Evolutionary conservation across 2,113 vertebrate species (phyloP).

Genomic region (Spermophilus dauricus): DNA sequence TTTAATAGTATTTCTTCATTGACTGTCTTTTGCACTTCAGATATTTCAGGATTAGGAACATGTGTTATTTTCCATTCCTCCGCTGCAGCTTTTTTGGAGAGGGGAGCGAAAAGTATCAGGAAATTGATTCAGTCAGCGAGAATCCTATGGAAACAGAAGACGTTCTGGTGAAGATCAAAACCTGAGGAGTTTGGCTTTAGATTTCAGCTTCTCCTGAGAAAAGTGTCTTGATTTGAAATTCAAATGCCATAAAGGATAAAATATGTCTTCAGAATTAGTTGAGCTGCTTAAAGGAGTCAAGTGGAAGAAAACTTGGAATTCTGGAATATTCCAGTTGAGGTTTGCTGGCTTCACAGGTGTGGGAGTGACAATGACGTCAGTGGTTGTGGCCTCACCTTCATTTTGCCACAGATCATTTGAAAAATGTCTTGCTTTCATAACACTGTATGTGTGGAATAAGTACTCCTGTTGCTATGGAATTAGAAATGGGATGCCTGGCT

Average conservation of each 20-base stretch:
- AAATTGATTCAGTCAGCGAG: neutral
- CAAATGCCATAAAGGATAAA: neutral
- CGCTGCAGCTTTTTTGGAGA: neutral
- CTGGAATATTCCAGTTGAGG: neutral
- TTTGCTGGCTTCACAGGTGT: neutral
- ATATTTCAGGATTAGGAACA: neutral
- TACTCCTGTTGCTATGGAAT: neutral
- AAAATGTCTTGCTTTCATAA: constrained; percentile 20
- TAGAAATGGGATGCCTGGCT: neutral
- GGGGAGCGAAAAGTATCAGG: neutral
- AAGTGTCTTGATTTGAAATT: neutral
- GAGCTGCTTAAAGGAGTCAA: neutral
- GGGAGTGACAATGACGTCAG: neutral
- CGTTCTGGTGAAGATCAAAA: neutral
- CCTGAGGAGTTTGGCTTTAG: neutral
- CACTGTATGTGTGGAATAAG: neutral
- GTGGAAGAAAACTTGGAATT: neutral
- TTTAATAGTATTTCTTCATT: neutral
- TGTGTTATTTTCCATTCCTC: neutral
- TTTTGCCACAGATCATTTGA: neutral
- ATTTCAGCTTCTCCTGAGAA: neutral
- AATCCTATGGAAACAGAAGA: neutral
- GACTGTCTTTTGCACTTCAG: neutral
- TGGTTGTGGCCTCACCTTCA: neutral
- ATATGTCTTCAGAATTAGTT: neutral